Percentiles rank a stretch among this genome's conserved stretches.
phyloP scores from a whole-genome alignment of 2,888 invertebrate genomes.

The Crioceris asparagi region DNA sequence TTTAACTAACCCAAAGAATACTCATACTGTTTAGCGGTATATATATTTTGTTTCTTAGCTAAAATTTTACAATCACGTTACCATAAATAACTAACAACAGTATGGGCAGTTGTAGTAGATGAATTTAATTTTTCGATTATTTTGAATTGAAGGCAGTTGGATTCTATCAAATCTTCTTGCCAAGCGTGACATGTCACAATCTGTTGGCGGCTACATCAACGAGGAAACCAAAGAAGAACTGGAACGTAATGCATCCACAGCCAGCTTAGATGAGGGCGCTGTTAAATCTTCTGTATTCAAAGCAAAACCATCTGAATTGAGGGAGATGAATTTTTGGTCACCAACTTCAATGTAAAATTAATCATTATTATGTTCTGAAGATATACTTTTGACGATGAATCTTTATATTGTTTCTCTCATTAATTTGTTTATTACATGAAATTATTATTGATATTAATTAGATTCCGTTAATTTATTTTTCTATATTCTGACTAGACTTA shows the following conservation, averaged over 20 bases:
- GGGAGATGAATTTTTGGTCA: conserved; percentile 80
- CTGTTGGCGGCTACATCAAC: conserved; percentile 43
- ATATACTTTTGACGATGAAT: conserved; percentile 1
- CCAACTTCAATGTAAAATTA: conserved; percentile 64
- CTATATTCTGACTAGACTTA: conserved; percentile 11
- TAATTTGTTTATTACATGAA: neutral
- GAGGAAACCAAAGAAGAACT: conserved; percentile 45
- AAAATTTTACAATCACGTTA: too few species aligned
- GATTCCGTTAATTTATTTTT: conserved; percentile 5
- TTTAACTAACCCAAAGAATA: too few species aligned
- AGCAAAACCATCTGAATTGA: conserved; percentile 57
- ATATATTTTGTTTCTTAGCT: too few species aligned
- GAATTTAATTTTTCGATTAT: too few species aligned
- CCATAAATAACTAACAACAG: too few species aligned
- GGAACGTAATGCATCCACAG: conserved; percentile 18
- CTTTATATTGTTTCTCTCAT: too few species aligned
- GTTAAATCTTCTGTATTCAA: conserved; percentile 33
- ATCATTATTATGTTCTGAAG: neutral
- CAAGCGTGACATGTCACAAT: conserved; percentile 50
- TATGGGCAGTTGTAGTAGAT: too few species aligned
- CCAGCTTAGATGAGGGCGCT: conserved; percentile 30
- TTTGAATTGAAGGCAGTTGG: conserved; percentile 42
- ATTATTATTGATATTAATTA: neutral
- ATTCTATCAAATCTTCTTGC: conserved; percentile 55
- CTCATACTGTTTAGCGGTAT: too few species aligned